Conservation (phyloP, 2,888 invertebrate species). For the Drosophila bunnanda region DNA sequence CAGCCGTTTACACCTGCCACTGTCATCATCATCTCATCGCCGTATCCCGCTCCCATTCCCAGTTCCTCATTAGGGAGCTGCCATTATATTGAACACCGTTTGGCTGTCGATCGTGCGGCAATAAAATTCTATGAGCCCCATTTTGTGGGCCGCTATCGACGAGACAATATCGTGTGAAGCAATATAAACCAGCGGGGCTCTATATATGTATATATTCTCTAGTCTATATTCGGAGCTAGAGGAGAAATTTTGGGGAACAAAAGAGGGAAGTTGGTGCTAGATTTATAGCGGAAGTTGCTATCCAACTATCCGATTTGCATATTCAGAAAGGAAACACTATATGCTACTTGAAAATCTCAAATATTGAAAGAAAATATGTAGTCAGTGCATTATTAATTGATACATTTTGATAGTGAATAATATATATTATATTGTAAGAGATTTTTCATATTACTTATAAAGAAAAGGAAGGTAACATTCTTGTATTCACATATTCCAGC, state of each 20-base stretch:
- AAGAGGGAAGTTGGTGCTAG: slow-evolving; percentile 50
- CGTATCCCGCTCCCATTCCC: slow-evolving; percentile 10
- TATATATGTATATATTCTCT: not conserved
- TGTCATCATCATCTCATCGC: slow-evolving; percentile 29
- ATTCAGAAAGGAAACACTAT: slow-evolving; percentile 50
- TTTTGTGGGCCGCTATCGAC: slow-evolving; percentile 63
- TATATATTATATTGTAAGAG: not conserved
- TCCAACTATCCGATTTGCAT: slow-evolving; percentile 64
- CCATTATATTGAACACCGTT: slow-evolving; percentile 75
- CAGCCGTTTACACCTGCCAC: slow-evolving; percentile 51
- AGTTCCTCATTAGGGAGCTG: slow-evolving; percentile 50
- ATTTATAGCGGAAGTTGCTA: slow-evolving; percentile 60
- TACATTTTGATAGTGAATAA: too few species aligned
- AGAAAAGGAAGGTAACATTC: too few species aligned
- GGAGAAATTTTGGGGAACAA: slow-evolving; percentile 7
- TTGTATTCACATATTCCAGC: too few species aligned
- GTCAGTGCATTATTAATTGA: not conserved
- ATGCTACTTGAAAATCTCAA: too few species aligned
- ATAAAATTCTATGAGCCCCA: slow-evolving; percentile 76
- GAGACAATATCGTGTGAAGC: slow-evolving; percentile 77
- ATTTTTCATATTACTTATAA: not conserved
- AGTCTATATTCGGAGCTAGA: not conserved
- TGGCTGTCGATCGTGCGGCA: slow-evolving; percentile 73
- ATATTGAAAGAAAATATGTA: not conserved
- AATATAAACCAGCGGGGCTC: slow-evolving; percentile 43